phyloP scores from a whole-genome alignment of 1,140 invertebrate genomes.

The Brachionus rotundiformis region DNA sequence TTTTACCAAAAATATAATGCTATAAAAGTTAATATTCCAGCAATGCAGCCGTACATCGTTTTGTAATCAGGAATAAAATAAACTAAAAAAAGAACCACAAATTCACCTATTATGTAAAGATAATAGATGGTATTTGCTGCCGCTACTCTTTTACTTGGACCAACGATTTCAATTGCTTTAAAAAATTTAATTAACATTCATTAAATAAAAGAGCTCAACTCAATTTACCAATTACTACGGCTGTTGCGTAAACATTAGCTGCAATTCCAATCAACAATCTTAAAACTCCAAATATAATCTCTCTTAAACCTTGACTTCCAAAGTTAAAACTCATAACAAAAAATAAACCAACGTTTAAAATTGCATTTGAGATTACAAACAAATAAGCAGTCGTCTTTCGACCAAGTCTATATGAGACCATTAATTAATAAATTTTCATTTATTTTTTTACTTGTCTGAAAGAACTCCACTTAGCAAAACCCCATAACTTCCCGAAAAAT shows the following conservation, averaged over 20 bases:
- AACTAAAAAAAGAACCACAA: slow-evolving; percentile 43
- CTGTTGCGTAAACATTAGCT: slow-evolving; percentile 11
- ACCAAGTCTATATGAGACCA: background rate
- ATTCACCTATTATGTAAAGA: slow-evolving; percentile 44
- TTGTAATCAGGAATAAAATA: slow-evolving; percentile 47
- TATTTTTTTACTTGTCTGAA: slow-evolving; percentile 8
- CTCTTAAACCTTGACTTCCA: background rate
- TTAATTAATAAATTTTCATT: background rate
- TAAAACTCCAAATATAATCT: background rate
- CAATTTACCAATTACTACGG: background rate
- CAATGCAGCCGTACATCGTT: background rate
- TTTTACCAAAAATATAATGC: slow-evolving; percentile 34
- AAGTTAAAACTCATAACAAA: slow-evolving; percentile 6
- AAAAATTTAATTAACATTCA: background rate
- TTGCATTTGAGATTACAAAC: slow-evolving; percentile 7
- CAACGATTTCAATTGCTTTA: slow-evolving; percentile 37
- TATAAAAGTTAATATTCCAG: slow-evolving; percentile 21
- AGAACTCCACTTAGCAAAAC: slow-evolving; percentile 36
- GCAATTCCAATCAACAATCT: slow-evolving; percentile 19
- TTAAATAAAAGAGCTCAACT: background rate
- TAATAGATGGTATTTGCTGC: slow-evolving; percentile 45
- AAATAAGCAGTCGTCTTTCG: slow-evolving; percentile 31
- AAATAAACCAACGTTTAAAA: slow-evolving; percentile 2
- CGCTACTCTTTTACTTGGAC: slow-evolving; percentile 19
- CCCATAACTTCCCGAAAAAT: slow-evolving; percentile 28